Percentiles rank a stretch among this genome's conserved stretches.
These are phyloP conservation scores for Orchesella cincta DNA, from an alignment of 1,140 invertebrate species.

Conservation along the genomic window DNA sequence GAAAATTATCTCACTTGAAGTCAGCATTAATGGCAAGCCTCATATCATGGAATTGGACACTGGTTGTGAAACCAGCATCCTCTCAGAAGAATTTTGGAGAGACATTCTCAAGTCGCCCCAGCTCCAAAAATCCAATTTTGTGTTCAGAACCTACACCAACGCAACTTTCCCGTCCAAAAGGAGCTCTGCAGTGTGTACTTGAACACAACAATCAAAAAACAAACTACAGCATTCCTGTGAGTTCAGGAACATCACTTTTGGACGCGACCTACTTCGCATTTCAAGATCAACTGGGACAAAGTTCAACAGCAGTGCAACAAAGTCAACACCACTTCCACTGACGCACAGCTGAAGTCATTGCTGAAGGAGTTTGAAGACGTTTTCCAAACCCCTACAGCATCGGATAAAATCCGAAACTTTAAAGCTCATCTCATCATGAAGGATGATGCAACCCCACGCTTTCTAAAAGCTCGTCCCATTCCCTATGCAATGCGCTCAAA, in stretches of 20 bases:
- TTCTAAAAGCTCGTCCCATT: constrained; percentile 33
- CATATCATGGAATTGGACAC: background rate
- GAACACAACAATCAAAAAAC: background rate
- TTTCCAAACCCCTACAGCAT: constrained; percentile 16
- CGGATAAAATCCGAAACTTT: constrained; percentile 4
- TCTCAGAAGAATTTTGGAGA: background rate
- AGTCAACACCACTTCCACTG: background rate
- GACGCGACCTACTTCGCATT: background rate
- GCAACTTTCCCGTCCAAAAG: background rate
- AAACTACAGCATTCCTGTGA: background rate
- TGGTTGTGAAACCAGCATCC: background rate
- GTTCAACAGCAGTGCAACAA: background rate
- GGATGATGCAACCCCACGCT: constrained; percentile 23
- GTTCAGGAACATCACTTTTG: background rate
- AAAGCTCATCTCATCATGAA: constrained; percentile 28
- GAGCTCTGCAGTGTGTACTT: background rate
- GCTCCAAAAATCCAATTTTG: background rate
- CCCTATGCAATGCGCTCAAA: constrained; percentile 30
- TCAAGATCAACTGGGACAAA: background rate
- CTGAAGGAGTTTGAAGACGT: constrained; percentile 32
- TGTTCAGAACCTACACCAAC: background rate
- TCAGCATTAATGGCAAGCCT: background rate
- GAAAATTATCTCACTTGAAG: background rate
- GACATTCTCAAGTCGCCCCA: background rate
- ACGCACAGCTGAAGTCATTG: background rate